Conservation (phyloP, 2,888 invertebrate species). For the Drosophila multiciliata region DNA sequence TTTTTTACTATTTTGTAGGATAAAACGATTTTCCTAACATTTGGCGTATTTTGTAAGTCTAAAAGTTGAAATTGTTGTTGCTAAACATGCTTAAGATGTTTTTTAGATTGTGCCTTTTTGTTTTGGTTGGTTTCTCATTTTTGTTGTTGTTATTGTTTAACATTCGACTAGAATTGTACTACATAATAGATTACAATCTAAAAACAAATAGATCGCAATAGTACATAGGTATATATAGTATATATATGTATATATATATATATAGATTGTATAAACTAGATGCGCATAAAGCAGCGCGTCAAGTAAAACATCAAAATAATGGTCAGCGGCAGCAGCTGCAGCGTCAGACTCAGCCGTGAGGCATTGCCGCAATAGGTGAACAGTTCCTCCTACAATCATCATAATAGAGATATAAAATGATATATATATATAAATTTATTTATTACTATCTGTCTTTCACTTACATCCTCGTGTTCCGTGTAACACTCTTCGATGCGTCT, state of each 20-base stretch:
- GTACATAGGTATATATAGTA: slow-evolving; percentile 48
- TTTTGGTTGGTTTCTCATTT: slow-evolving; percentile 38
- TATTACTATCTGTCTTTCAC: slow-evolving; percentile 9
- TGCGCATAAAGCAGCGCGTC: slow-evolving; percentile 74
- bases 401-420: background rate
- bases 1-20: slow-evolving; percentile 27
- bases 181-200: slow-evolving; percentile 68
- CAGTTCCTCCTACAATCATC: slow-evolving; percentile 75
- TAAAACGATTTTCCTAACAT: slow-evolving; percentile 57
- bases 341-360: slow-evolving; percentile 62
- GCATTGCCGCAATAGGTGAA: slow-evolving; percentile 84
- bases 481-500: slow-evolving; percentile 91
- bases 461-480: slow-evolving; percentile 90
- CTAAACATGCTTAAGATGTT: slow-evolving; percentile 45
- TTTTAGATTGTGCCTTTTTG: slow-evolving; percentile 64
- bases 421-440: background rate
- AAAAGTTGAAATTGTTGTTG: slow-evolving; percentile 66
- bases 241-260: slow-evolving; percentile 45
- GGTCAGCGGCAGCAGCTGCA: slow-evolving; percentile 70
- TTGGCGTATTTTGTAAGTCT: slow-evolving; percentile 77
- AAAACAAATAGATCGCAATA: slow-evolving; percentile 59
- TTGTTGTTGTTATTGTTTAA: slow-evolving; percentile 60
- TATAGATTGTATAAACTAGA: slow-evolving; percentile 59
- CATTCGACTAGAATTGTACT: slow-evolving; percentile 76
- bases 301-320: slow-evolving; percentile 76